Percentiles rank a stretch among this genome's conserved stretches.
phyloP scores from a whole-genome alignment of 2,888 invertebrate species.

The Eulithis prunata region DNA sequence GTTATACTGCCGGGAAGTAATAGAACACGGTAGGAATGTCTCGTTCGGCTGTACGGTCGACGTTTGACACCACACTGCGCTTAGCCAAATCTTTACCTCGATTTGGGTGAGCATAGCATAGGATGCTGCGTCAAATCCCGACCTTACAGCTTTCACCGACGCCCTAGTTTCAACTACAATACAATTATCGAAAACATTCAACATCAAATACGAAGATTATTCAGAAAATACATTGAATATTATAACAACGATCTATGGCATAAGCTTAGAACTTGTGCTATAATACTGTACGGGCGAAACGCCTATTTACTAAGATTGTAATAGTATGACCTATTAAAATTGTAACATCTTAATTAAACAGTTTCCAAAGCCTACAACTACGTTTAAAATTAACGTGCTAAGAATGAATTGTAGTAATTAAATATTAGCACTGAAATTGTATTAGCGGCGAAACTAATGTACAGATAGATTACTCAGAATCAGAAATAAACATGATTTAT shows the following conservation, averaged over 20 bases:
- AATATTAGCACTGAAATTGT: slow-evolving; percentile 56
- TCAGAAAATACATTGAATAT: slow-evolving; percentile 49
- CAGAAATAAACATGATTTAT: slow-evolving; percentile 66
- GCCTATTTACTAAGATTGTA: slow-evolving; percentile 35
- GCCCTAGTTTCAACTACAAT: slow-evolving; percentile 56
- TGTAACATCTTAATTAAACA: slow-evolving; percentile 68
- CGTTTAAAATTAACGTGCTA: slow-evolving; percentile 66
- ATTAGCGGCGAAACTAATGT: slow-evolving; percentile 73
- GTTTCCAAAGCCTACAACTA: slow-evolving; percentile 74
- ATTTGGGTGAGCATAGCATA: slow-evolving; percentile 74
- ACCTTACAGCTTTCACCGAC: slow-evolving; percentile 54
- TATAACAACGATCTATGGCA: slow-evolving; percentile 50
- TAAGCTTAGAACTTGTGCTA: slow-evolving; percentile 56
- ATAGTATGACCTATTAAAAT: slow-evolving; percentile 54
- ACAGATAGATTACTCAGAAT: slow-evolving; percentile 60
- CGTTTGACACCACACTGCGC: slow-evolving; percentile 68
- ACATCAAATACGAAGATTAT: slow-evolving; percentile 56
- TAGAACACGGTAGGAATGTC: slow-evolving; percentile 52
- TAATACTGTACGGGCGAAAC: slow-evolving; percentile 52
- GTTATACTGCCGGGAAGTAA: slow-evolving; percentile 67
- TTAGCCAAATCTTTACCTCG: slow-evolving; percentile 73
- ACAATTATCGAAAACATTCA: slow-evolving; percentile 45
- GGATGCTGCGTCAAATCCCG: slow-evolving; percentile 74
- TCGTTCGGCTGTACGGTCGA: slow-evolving; percentile 54
- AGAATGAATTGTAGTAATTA: slow-evolving; percentile 80